Evolutionary conservation across 2,888 invertebrate genomes (phyloP), one percentile per base, ranked within the genome.

Genomic region (Eubasilissa splendida): DNA sequence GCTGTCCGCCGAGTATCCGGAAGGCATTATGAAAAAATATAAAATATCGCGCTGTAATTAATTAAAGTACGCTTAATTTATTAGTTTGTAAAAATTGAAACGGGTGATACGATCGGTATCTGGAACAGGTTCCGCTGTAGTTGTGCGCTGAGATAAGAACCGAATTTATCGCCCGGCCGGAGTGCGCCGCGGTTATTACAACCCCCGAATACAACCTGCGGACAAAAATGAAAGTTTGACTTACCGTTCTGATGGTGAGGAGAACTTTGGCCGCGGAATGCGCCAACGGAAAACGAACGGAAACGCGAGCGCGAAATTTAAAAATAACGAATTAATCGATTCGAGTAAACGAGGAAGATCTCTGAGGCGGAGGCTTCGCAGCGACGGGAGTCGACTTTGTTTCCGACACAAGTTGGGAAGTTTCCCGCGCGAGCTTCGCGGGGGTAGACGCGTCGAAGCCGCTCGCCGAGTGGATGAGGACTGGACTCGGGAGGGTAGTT

Each of bases 21-120:
- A 76, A 59, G 63, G 52, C 63, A 22, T 76, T 76, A 63, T 63
- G 63, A 63, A 76, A 75, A 59, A 60, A 76, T 76, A 63, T 63
- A 22, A 63, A 76, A 63, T 52, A 76, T 76, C 59, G 63, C 76
- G 42, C 52, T 76, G 53, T 76, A 76, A 74, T 76, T 76, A 76
- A 76, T 76, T 76, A 74, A 59, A 59, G 33, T 33, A 59, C 74
- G 11, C 12, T 31, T 74, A 58, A 74, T 74, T 74, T 74, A 74
- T 74, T 74, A 74, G 74, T 42, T 42, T 33, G 74, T 59, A 56
- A 74, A 74, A 74, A 59, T 59, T 59, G 74, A 74, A 74, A 74
- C 50, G 33, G 14, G 31, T 7, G 42, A 7, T 58, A 50, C 52
- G 74, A 71, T 71, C n/a, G 10, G 71, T 31, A 71, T 71, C 71